Evolutionary conservation across 2,797 vertebrate species (phyloP).

Genomic region (Darevskia mixta): DNA sequence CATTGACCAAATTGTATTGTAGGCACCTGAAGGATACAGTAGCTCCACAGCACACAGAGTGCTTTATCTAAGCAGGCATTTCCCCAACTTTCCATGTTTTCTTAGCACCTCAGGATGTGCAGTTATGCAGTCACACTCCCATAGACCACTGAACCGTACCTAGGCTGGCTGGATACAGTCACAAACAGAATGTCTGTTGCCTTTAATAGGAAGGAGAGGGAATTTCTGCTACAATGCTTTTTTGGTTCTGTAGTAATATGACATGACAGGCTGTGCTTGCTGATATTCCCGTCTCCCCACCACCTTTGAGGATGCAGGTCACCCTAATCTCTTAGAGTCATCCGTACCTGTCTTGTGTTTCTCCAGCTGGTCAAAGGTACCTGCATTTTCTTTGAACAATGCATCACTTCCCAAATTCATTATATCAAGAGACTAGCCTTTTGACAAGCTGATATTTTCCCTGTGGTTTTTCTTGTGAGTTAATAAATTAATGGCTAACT

Average conservation of each 20-base stretch:
- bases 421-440: slow-evolving; percentile 55
- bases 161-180: neutral
- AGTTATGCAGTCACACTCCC: neutral
- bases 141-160: neutral
- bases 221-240: neutral
- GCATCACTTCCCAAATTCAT: slow-evolving; percentile 69
- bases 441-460: slow-evolving; percentile 77
- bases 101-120: neutral
- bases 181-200: neutral
- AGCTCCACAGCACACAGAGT: neutral
- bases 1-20: neutral
- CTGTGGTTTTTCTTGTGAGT: slow-evolving; percentile 78
- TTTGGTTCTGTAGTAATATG: neutral
- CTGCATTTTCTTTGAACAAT: slow-evolving; percentile 64
- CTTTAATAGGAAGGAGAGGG: neutral
- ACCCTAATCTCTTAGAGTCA: neutral
- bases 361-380: slow-evolving; percentile 21
- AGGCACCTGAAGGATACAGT: neutral
- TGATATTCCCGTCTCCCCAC: neutral
- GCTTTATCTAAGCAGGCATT: neutral
- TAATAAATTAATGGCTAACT: slow-evolving; percentile 81
- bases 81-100: neutral
- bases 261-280: neutral
- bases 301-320: neutral
- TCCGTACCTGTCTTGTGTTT: neutral